Percentiles rank a stretch among this genome's conserved stretches.
Conservation (phyloP, 2,888 invertebrate species). For the Cecidostiba fungosa region DNA sequence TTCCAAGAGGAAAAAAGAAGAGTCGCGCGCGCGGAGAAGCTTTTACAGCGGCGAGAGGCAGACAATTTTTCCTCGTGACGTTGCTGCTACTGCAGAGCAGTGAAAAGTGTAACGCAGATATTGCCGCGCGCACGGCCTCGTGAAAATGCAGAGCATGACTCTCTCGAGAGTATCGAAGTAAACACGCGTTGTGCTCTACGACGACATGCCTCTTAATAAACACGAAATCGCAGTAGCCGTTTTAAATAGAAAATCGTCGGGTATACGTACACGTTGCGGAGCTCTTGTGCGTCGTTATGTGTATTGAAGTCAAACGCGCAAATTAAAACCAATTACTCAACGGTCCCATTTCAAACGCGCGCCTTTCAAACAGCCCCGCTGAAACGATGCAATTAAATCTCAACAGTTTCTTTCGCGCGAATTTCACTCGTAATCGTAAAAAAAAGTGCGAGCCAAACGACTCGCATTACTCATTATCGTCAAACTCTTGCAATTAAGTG, state of each 20-base stretch:
- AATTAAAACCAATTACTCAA: background rate
- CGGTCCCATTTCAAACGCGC: background rate
- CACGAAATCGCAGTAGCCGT: background rate
- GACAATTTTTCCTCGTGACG: conserved; percentile 6
- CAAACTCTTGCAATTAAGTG: background rate
- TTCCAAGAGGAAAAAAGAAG: background rate
- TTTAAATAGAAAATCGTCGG: background rate
- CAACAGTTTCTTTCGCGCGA: background rate
- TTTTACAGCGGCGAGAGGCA: background rate
- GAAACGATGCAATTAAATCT: background rate
- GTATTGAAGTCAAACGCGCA: background rate
- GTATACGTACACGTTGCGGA: no score
- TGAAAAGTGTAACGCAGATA: conserved; percentile 34
- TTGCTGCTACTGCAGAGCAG: conserved; percentile 14
- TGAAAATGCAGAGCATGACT: conserved; percentile 1
- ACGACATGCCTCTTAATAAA: background rate
- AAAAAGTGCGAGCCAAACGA: background rate
- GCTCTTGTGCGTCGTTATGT: no score
- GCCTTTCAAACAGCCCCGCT: background rate
- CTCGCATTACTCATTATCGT: background rate
- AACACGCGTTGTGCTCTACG: background rate
- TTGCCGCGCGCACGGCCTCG: background rate
- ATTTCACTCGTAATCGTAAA: background rate
- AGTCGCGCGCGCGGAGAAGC: background rate
- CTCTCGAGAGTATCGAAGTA: background rate